These are phyloP conservation scores for Erithacus rubecula DNA, from an alignment of 2,797 vertebrate genomes.

Conservation along the genomic window DNA sequence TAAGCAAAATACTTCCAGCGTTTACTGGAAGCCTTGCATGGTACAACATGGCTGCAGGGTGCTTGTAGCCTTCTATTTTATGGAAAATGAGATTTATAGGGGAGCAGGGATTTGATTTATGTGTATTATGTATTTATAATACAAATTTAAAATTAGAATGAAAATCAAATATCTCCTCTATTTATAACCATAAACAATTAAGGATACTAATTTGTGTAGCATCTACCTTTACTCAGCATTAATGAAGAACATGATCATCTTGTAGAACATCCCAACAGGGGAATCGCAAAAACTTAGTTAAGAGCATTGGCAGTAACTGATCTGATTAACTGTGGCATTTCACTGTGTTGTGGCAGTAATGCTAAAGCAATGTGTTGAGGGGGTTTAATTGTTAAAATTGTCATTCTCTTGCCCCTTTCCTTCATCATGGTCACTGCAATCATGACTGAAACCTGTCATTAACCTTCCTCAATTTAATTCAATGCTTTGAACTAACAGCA, in stretches of 20 bases:
- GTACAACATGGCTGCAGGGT: neutral
- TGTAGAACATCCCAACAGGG: conserved; percentile 42
- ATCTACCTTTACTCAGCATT: conserved; percentile 29
- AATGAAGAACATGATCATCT: conserved; percentile 16
- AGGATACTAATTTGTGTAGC: neutral
- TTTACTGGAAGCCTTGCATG: neutral
- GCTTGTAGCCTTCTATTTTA: neutral
- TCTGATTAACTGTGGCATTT: conserved; percentile 67
- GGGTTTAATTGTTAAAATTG: conserved; percentile 70
- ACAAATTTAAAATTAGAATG: neutral
- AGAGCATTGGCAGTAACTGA: neutral
- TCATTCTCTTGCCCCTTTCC: conserved; percentile 61
- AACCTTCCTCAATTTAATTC: conserved; percentile 73
- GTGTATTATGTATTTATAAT: neutral
- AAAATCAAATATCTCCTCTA: neutral
- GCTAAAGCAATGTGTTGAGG: conserved; percentile 56
- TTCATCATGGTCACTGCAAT: conserved; percentile 63
- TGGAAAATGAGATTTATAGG: neutral
- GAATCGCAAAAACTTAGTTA: conserved; percentile 16
- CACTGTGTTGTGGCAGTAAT: conserved; percentile 34
- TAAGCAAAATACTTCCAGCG: neutral
- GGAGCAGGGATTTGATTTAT: neutral
- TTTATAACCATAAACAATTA: conserved; percentile 15
- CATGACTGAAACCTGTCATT: conserved; percentile 73
- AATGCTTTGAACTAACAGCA: conserved; percentile 64